Conservation (phyloP, 64 coral and sea anemone species). For the Acropora yongei region DNA sequence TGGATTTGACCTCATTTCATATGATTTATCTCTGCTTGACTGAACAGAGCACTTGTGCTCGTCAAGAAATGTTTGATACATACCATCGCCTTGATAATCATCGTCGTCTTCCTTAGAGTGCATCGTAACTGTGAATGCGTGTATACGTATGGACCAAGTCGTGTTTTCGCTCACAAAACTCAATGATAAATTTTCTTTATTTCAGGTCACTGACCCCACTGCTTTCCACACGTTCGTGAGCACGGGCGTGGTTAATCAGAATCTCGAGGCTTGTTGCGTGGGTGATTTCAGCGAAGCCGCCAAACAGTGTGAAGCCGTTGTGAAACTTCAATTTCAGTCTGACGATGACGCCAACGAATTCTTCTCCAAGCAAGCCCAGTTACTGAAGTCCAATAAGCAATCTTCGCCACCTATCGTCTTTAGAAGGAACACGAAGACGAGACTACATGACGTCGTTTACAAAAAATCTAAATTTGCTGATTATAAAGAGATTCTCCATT, state of each 20-base stretch:
- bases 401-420: constrained; percentile 7
- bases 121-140: too few relatives aligned
- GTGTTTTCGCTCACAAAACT: too few relatives aligned
- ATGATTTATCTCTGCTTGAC: too few relatives aligned
- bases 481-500: background rate
- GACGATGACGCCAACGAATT: constrained; percentile 32
- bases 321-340: constrained; percentile 39
- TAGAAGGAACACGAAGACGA: constrained; percentile 5
- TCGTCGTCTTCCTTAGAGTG: too few relatives aligned
- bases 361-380: background rate
- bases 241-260: constrained; percentile 25
- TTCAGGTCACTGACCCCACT: constrained; percentile 46
- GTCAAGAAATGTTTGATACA: too few relatives aligned
- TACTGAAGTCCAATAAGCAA: background rate
- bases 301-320: constrained; percentile 48
- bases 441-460: background rate
- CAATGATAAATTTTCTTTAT: background rate
- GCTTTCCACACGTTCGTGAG: constrained; percentile 62
- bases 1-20: too few relatives aligned
- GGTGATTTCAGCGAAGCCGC: constrained; percentile 27
- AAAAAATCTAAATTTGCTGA: background rate
- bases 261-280: constrained; percentile 21
- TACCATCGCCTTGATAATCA: too few relatives aligned
- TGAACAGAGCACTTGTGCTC: too few relatives aligned
- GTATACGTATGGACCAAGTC: too few relatives aligned